Evolutionary conservation across 2,113 vertebrate species (phyloP), one percentile per base, ranked within the genome.

Genomic region (Cyanistes caeruleus): DNA sequence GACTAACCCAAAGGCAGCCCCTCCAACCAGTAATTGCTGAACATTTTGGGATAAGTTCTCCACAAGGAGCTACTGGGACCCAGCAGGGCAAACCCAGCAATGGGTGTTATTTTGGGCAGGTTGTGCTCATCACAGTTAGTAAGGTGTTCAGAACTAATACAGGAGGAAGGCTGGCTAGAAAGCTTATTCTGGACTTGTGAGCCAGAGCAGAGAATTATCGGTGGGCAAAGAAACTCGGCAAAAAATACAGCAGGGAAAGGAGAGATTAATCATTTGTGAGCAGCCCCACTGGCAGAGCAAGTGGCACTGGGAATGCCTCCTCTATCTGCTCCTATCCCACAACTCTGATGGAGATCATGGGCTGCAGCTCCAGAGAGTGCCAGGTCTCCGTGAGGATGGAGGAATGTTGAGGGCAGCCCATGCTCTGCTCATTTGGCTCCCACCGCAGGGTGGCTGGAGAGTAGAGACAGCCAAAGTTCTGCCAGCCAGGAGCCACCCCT

Each of bases 1-100:
- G 76, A 55, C 35, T 83, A 90, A 95, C 56, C 15, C 83, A 90
- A 90, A 89, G 62, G 62, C 79, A 82, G 87, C 31, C 74, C 85
- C 78, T 92, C 80, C 77, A 85, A 86, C 23, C 53, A 86, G 49
- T 18, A 65, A 81, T 33, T 63, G 43, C 22, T 51, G 75, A 88
- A 91, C 7, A n/a, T 89, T 94, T 52, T 39, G n/a, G 76, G 90
- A 41, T 19, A 89, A 92, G 93, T 91, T 95, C 87, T 95, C 90
- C 82, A 77, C 79, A 89, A 95, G 94, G 84, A 92, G 64, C 58
- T 84, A 62, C 64, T 83, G 86, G 70, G 70, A 37, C 89, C 84
- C 70, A 76, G 25, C 30, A 96, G 75, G 78, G 65, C 20, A 62
- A 82, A 44, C 22, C 78, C 93, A 93, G 83, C 46, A 83, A 31